These are phyloP conservation scores for Prostheceraeus crozeri DNA, from an alignment of 2,888 invertebrate species.

Conservation along the genomic window DNA sequence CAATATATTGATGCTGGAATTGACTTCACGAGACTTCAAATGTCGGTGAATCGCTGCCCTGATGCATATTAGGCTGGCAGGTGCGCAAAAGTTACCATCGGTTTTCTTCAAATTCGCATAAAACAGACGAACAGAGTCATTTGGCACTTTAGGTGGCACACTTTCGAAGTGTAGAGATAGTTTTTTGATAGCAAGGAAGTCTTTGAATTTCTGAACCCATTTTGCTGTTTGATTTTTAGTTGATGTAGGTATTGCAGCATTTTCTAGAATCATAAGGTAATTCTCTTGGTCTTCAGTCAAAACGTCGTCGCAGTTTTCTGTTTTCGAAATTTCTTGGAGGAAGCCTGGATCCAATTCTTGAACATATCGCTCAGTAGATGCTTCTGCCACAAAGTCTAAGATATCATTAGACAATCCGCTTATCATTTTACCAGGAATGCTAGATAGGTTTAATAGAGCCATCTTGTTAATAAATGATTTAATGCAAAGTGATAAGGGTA, in stretches of 20 bases:
- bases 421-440: too few relatives aligned
- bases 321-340: slow-evolving; percentile 7
- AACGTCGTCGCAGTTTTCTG: not conserved
- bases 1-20: not conserved
- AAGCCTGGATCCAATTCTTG: slow-evolving; percentile 9
- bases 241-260: slow-evolving; percentile 15
- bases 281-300: slow-evolving; percentile 26
- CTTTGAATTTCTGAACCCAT: slow-evolving; percentile 18
- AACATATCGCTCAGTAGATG: too few relatives aligned
- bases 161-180: slow-evolving; percentile 9
- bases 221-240: slow-evolving; percentile 9
- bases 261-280: slow-evolving; percentile 12
- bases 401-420: too few relatives aligned
- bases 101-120: slow-evolving; percentile 19
- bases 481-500: too few relatives aligned
- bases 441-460: too few relatives aligned
- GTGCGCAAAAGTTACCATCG: slow-evolving; percentile 2
- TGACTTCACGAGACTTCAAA: slow-evolving; percentile 19
- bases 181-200: not conserved
- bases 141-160: not conserved
- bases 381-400: too few relatives aligned
- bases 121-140: slow-evolving; percentile 9
- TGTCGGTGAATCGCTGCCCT: slow-evolving; percentile 18
- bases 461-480: too few relatives aligned
- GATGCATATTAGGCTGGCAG: slow-evolving; percentile 20